Evolutionary conservation across 1,140 invertebrate genomes (phyloP).

Genomic region (Aphidius ervi): DNA sequence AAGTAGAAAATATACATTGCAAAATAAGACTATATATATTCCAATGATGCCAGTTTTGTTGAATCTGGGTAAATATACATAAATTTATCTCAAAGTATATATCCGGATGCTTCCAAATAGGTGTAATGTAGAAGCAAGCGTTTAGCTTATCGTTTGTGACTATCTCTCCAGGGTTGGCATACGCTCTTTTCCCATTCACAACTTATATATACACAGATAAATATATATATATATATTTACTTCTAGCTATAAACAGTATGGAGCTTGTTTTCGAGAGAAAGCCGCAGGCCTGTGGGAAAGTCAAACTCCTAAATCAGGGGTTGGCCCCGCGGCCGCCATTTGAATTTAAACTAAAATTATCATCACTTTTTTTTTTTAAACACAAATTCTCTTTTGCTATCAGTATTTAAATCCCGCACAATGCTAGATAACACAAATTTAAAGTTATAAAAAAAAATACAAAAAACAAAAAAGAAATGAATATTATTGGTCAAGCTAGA

Average conservation of each 20-base stretch:
- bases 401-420: constrained; percentile 21
- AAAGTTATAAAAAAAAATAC: not conserved
- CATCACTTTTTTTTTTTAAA: constrained; percentile 24
- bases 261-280: not conserved
- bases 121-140: constrained; percentile 17
- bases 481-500: too few relatives aligned
- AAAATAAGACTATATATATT: too few relatives aligned
- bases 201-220: not conserved
- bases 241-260: too few relatives aligned
- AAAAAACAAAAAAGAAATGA: not conserved
- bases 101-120: not conserved
- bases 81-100: too few relatives aligned
- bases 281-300: constrained; percentile 6
- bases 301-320: constrained; percentile 34
- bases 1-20: too few relatives aligned
- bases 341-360: constrained; percentile 34
- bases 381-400: not conserved
- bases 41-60: too few relatives aligned
- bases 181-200: constrained; percentile 1
- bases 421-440: constrained; percentile 28
- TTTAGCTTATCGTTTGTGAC: constrained; percentile 25
- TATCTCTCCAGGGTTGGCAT: constrained; percentile 14
- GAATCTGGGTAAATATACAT: too few relatives aligned
- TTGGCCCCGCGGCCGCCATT: constrained; percentile 20
- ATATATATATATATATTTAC: too few relatives aligned